Evolutionary conservation across 2,797 vertebrate genomes (phyloP), one percentile per base, ranked within the genome.

Genomic region (Gastrophryne carolinensis): DNA sequence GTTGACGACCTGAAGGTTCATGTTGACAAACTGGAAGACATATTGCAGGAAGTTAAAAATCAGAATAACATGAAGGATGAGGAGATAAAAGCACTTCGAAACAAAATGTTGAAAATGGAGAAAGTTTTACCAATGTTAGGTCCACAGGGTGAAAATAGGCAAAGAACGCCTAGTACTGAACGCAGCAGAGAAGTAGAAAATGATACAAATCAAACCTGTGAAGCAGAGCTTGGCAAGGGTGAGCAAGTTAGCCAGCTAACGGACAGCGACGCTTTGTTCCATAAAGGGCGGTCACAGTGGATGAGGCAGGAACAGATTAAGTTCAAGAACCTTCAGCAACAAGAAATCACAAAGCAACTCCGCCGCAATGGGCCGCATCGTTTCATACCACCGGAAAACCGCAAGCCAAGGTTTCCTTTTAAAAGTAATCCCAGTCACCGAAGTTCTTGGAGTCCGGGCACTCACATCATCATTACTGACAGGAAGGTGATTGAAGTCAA

Each of bases 81-180:
- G 83, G 98, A 99, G 86, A 99, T 99, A 78, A 94, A 93, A 35
- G 88, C 93, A 39, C 91, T 99, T 66, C 89, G 97, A 78, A 93
- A 96, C 85, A 99, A 99, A 84, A 98, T 99, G 98, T 85, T 99
- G 23, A 98, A 98, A 89, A 99, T 99, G 98, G 98, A 99, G 80
- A 97, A 95, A 82, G 95, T 99, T 29, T 88, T 99, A 57, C 98
- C 98, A 0, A 87, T 99, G 54, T 96, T 99, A 75, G 93, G 94
- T 11, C 84, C 89, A 57, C 82, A 87, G 56, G 60, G 60, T 11
- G 89, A 92, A 74, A 84, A 85, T 15, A 90, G 87, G 65, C 68
- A 64, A 62, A 86, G 83, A 67, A 79, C 84, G 1, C 21, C 63
- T 2, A 0, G 3, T 7, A 78, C 62, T 1, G 86, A 86, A 53